phyloP scores from a whole-genome alignment of 1,140 invertebrate genomes.

The Hetaerina americana region DNA sequence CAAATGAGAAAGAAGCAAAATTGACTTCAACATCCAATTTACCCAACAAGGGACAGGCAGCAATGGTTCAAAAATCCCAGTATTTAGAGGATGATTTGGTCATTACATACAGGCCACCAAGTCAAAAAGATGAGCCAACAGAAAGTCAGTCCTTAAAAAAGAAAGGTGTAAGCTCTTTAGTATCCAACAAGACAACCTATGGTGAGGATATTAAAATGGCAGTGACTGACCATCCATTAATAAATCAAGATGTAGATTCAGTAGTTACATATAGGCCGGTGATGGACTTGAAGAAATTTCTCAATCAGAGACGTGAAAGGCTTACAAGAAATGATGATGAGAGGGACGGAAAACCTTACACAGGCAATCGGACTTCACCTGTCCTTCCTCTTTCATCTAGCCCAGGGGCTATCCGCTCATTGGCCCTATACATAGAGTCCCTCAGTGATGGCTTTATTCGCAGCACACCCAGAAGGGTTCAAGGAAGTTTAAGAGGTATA shows the following conservation, averaged over 20 bases:
- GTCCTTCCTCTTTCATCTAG: slow-evolving; percentile 37
- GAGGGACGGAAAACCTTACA: background rate
- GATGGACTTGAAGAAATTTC: background rate
- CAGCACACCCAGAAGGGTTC: background rate
- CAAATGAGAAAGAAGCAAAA: too few species aligned
- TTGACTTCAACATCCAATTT: too few species aligned
- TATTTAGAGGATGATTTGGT: too few species aligned
- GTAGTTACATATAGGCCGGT: background rate
- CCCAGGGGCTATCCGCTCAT: slow-evolving; percentile 56
- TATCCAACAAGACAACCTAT: background rate
- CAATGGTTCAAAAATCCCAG: too few species aligned
- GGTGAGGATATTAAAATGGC: background rate
- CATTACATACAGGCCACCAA: too few species aligned
- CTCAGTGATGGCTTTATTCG: slow-evolving; percentile 15
- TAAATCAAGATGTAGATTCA: background rate
- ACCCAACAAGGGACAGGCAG: too few species aligned
- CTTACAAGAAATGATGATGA: background rate
- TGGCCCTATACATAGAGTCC: slow-evolving; percentile 63
- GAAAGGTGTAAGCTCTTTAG: background rate
- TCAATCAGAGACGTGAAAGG: background rate
- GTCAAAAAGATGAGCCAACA: too few species aligned
- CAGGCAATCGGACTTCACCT: background rate
- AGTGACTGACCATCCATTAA: background rate
- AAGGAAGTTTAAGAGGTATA: background rate
- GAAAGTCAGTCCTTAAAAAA: too few species aligned